Evolutionary conservation across 2,888 invertebrate genomes (phyloP).

Genomic region (Saturnia japonica): DNA sequence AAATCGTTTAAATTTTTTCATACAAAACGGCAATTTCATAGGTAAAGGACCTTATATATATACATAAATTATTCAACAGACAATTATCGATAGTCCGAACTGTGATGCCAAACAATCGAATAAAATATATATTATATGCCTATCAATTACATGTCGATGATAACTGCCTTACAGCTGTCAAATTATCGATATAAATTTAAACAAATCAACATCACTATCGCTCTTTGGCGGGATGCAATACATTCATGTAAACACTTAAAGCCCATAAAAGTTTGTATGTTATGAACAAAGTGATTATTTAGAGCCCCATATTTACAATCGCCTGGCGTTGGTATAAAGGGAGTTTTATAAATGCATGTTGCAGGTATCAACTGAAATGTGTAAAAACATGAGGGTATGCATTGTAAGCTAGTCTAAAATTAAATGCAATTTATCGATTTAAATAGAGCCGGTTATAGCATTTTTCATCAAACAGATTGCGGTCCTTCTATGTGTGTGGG

Average conservation of each 20-base stretch:
- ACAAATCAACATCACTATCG: conserved; percentile 18
- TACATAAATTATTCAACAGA: too few species aligned
- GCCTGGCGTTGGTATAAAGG: neutral
- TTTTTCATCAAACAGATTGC: neutral
- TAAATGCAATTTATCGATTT: neutral
- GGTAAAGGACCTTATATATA: too few species aligned
- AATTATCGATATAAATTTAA: conserved; percentile 1
- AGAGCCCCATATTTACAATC: neutral
- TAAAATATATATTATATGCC: conserved; percentile 3
- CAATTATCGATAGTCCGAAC: neutral
- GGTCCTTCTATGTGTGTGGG: neutral
- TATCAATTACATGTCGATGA: conserved; percentile 6
- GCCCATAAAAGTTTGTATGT: conserved; percentile 11
- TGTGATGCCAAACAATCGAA: neutral
- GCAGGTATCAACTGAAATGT: neutral
- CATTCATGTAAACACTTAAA: conserved; percentile 18
- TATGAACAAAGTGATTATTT: conserved; percentile 10
- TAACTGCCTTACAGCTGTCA: conserved; percentile 12
- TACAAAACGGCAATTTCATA: too few species aligned
- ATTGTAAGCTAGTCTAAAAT: neutral
- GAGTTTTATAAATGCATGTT: neutral
- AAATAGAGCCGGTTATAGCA: neutral
- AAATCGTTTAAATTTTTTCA: too few species aligned
- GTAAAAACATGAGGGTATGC: neutral
- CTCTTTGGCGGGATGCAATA: conserved; percentile 15